phyloP scores from a whole-genome alignment of 2,888 invertebrate species.

The Drosophila multiciliata region DNA sequence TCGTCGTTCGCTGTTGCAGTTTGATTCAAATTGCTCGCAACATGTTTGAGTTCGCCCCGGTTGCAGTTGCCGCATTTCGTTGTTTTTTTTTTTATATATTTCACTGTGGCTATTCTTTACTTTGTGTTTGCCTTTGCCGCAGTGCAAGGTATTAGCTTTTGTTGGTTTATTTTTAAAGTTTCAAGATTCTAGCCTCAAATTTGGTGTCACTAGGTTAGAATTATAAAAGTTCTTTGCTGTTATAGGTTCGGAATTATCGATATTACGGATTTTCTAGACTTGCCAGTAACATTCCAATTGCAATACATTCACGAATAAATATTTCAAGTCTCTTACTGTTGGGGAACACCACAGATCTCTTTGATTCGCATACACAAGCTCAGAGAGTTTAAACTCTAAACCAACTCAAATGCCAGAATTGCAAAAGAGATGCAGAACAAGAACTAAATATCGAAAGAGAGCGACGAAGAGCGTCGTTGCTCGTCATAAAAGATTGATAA shows the following conservation, averaged over 20 bases:
- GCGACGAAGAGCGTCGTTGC: neutral
- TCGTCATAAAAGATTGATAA: constrained; percentile 15
- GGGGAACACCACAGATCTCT: neutral
- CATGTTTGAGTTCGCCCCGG: constrained; percentile 60
- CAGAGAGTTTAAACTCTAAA: neutral
- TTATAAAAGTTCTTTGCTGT: neutral
- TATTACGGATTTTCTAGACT: neutral
- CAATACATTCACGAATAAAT: neutral
- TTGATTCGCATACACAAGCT: neutral
- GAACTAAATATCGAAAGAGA: neutral
- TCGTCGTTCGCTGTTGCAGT: constrained; percentile 41
- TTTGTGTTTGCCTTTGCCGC: constrained; percentile 3
- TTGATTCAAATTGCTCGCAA: constrained; percentile 27
- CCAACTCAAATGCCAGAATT: neutral
- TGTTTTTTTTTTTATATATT: neutral
- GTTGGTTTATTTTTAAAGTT: neutral
- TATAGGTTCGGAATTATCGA: neutral
- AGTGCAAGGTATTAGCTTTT: constrained; percentile 5
- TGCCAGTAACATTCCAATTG: neutral
- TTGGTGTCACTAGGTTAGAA: neutral
- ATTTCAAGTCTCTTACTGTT: neutral
- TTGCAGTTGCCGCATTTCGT: constrained; percentile 44
- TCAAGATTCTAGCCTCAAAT: neutral
- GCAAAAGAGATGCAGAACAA: neutral
- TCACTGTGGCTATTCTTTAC: neutral